Evolutionary conservation across 2,113 vertebrate species (phyloP).

Genomic region (Rhegmatorhina hoffmannsi): DNA sequence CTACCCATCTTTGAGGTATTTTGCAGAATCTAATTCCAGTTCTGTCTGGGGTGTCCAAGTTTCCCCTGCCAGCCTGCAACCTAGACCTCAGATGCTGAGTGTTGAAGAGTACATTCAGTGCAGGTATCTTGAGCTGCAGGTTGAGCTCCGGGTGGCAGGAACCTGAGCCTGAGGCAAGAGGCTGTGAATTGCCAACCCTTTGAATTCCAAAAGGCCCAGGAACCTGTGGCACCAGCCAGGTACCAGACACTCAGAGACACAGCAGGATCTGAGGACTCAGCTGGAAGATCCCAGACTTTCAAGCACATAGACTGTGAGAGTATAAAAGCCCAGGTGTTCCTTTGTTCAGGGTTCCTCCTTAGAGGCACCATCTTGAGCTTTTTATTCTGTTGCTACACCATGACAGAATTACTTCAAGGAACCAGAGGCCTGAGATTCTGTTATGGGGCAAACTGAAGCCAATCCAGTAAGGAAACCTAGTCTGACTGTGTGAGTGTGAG

Average conservation of each 20-base stretch:
- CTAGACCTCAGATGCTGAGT: background rate
- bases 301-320: background rate
- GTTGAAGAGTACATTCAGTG: background rate
- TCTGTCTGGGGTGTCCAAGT: background rate
- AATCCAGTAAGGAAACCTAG: background rate
- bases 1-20: accelerated
- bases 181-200: accelerated
- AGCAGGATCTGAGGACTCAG: accelerated
- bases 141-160: background rate
- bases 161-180: background rate
- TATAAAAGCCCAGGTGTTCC: background rate
- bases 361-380: background rate
- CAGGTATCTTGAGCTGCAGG: background rate
- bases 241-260: background rate
- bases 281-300: background rate
- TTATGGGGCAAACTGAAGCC: background rate
- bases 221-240: background rate
- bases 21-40: background rate
- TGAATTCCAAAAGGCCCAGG: background rate
- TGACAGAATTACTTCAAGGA: background rate
- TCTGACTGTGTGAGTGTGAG: background rate
- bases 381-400: background rate
- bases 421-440: background rate
- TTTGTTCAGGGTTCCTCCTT: background rate
- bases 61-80: accelerated